A percentile compares a stretch with the other conserved stretches of the same genome.
These are phyloP conservation scores for Stenchaetothrips biformis DNA, from an alignment of 2,888 invertebrate genomes.

Conservation along the genomic window DNA sequence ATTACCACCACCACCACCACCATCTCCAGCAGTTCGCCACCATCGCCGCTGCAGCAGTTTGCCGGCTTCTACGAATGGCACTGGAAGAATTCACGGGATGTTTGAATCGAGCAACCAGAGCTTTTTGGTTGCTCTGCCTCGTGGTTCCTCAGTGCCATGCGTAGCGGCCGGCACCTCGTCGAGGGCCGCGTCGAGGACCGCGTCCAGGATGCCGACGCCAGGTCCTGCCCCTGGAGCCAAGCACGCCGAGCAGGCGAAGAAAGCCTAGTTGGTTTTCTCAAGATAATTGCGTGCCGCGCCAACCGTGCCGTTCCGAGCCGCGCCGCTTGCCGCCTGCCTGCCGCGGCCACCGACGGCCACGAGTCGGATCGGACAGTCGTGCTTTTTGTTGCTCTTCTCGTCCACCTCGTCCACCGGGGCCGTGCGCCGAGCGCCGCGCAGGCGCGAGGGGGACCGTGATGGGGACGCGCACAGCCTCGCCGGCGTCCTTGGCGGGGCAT, in stretches of 20 bases:
- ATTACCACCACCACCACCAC: slow-evolving; percentile 29
- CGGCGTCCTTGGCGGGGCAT: neutral
- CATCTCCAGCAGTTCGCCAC: neutral
- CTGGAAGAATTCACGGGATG: slow-evolving; percentile 41
- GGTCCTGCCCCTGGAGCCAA: no score
- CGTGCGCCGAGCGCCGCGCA: neutral
- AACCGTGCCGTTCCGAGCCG: neutral
- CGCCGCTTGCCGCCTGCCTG: neutral
- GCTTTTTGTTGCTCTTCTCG: neutral
- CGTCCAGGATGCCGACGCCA: neutral
- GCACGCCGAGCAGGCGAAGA: no score
- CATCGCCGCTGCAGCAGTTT: slow-evolving; percentile 22
- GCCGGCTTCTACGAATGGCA: slow-evolving; percentile 39
- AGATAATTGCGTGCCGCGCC: slow-evolving; percentile 6
- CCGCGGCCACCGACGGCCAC: neutral
- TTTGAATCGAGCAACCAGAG: neutral
- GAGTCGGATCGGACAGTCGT: neutral
- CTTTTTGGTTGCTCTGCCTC: slow-evolving; percentile 33
- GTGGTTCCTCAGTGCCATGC: slow-evolving; percentile 40
- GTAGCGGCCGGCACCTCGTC: slow-evolving; percentile 34
- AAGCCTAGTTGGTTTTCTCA: slow-evolving; percentile 15
- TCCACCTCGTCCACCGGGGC: neutral
- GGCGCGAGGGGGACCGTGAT: neutral
- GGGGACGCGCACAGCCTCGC: neutral
- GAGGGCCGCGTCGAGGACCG: neutral